phyloP scores from a whole-genome alignment of 2,888 invertebrate species.

The Prenolepis imparis region DNA sequence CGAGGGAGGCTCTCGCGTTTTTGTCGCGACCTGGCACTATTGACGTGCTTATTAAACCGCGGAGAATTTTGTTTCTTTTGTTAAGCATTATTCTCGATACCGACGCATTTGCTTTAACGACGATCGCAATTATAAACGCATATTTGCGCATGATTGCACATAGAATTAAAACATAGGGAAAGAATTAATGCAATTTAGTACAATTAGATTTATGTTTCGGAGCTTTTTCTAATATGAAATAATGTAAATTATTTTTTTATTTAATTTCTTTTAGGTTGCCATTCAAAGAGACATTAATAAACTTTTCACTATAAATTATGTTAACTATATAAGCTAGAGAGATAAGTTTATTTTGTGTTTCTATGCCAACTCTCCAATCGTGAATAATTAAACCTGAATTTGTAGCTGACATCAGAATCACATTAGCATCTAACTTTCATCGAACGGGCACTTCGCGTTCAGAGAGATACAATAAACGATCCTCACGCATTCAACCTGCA shows the following conservation, averaged over 20 bases:
- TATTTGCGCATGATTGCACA: neutral
- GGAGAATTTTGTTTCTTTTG: constrained; percentile 16
- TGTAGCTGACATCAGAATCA: constrained; percentile 36
- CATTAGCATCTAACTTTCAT: constrained; percentile 50
- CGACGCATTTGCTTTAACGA: neutral
- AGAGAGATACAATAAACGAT: neutral
- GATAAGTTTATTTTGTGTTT: neutral
- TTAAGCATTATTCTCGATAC: neutral
- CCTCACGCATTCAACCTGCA: neutral
- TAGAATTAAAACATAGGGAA: neutral
- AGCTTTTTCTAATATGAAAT: neutral
- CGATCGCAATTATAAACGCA: constrained; percentile 3
- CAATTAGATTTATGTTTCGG: neutral
- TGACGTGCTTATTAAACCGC: constrained; percentile 41
- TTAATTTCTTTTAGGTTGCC: neutral
- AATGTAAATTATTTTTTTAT: neutral
- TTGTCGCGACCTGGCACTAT: constrained; percentile 17
- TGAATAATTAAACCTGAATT: neutral
- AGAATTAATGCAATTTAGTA: neutral
- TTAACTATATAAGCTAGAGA: neutral
- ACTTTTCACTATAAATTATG: neutral
- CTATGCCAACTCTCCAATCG: neutral
- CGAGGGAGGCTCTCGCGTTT: constrained; percentile 30
- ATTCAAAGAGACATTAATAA: neutral
- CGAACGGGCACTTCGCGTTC: constrained; percentile 3